Conservation (phyloP, 1,140 invertebrate species). For the Popillia japonica region DNA sequence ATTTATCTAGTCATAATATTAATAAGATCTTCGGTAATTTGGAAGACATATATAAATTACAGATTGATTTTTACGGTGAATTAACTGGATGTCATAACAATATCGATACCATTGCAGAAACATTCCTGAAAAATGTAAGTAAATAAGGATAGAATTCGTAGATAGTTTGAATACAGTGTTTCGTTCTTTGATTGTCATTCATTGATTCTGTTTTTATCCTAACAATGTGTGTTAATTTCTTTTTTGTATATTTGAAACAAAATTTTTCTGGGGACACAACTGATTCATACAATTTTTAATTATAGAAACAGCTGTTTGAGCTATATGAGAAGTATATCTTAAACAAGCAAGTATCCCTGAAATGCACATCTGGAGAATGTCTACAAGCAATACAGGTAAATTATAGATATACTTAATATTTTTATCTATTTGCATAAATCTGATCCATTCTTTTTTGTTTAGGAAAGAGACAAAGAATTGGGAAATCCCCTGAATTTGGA, state of each 20-base stretch:
- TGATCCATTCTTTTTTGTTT: not conserved
- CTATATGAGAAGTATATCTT: slow-evolving; percentile 14
- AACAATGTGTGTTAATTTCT: too few relatives aligned
- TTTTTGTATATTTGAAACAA: too few relatives aligned
- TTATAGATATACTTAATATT: not conserved
- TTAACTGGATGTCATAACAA: not conserved
- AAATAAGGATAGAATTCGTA: not conserved
- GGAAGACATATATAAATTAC: slow-evolving; percentile 6
- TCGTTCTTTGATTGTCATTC: too few relatives aligned
- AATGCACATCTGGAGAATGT: not conserved
- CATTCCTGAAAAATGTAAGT: slow-evolving; percentile 17
- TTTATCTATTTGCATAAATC: not conserved
- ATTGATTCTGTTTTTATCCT: too few relatives aligned
- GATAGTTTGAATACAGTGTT: not conserved
- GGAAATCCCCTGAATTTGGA: not conserved
- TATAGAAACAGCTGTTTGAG: not conserved
- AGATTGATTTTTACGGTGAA: not conserved
- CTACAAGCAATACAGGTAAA: not conserved
- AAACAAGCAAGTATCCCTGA: not conserved
- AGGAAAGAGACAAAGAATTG: not conserved
- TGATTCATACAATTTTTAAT: not conserved
- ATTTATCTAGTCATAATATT: not conserved
- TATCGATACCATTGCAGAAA: not conserved
- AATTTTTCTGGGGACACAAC: too few relatives aligned
- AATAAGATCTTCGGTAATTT: not conserved